A percentile compares a stretch with the other conserved stretches of the same genome.
Evolutionary conservation across 2,797 vertebrate species (phyloP).

Genomic region (Brotula barbata): DNA sequence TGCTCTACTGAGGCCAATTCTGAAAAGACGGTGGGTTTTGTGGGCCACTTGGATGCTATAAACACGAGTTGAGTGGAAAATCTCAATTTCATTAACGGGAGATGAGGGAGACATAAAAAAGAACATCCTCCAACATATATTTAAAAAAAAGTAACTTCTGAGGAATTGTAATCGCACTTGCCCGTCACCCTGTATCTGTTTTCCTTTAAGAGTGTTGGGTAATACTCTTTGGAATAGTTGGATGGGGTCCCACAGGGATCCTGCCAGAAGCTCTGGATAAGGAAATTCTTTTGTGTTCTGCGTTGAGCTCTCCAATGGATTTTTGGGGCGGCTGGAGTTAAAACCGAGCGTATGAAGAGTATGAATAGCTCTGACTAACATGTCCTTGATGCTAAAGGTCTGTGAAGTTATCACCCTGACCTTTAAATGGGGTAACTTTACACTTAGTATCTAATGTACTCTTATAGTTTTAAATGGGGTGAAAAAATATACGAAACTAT

Average conservation of each 20-base stretch:
- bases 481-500: too few relatives aligned
- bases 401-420: too few relatives aligned
- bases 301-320: slow-evolving; percentile 28
- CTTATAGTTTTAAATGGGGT: too few relatives aligned
- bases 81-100: slow-evolving; percentile 61
- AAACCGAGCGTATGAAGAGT: neutral
- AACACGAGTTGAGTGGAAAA: slow-evolving; percentile 62
- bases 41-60: slow-evolving; percentile 49
- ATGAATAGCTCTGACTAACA: neutral
- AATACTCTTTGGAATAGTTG: slow-evolving; percentile 66
- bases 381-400: too few relatives aligned
- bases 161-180: slow-evolving; percentile 58
- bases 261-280: slow-evolving; percentile 55
- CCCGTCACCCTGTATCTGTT: slow-evolving; percentile 63
- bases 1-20: slow-evolving; percentile 12
- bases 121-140: slow-evolving; percentile 48
- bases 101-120: slow-evolving; percentile 30
- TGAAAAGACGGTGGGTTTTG: slow-evolving; percentile 39
- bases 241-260: slow-evolving; percentile 41
- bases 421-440: too few relatives aligned
- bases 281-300: slow-evolving; percentile 45
- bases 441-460: too few relatives aligned
- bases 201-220: slow-evolving; percentile 71
- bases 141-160: slow-evolving; percentile 58
- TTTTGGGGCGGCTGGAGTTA: slow-evolving; percentile 29